Base-by-base conservation (phyloP, 2,797 vertebrate genomes). In the Pangasius sanitwongsei region DNA sequence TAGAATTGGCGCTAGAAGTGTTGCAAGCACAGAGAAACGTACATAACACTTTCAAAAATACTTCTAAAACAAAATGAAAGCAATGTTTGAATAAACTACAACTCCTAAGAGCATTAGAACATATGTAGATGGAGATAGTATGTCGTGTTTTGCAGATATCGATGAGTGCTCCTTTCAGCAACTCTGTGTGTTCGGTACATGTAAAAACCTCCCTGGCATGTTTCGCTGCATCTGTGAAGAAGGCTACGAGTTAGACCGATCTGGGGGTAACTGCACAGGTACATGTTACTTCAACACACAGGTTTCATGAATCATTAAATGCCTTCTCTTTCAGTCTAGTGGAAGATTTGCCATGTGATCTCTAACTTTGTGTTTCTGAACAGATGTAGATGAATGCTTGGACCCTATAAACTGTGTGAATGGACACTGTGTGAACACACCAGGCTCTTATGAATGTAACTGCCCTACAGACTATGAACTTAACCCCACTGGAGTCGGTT, bases 241-340 rank as follows among this genome's bases (percentile, higher is more conserved):
- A 87, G 97, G 96, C 20, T 97, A 97, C 74, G 97, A 97, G 90
- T 89, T 97, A 86, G 96, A 97, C 92, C 92, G 94, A 90, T 96
- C 96, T 0, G 96, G 96, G 55, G 96, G 96, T n/a, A 97, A 97
- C 92, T 97, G 97, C 90, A 97, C 97, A 95, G 97, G 97, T 97
- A 93, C 25, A 28, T 28, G 23, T 74, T 59, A 55, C 12, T 41
- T 67, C 1, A 31, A 50, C 12, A 80, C 34, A 48, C 65, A 23
- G 9, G 16, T 70, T 87, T 44, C 13, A 61, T 83, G 18, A 23
- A 41, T 15, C 50, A 57, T 63, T 50, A 53, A 85, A 53, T 50
- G 2, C 4, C 18, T 63, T 61, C 55, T 72, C 12, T 55, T 44
- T 86, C 48, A 34, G 12, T 72, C 41, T 34, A 2, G 18, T 48